phyloP scores from a whole-genome alignment of 2,888 invertebrate genomes.

The Marronus borbonicus region DNA sequence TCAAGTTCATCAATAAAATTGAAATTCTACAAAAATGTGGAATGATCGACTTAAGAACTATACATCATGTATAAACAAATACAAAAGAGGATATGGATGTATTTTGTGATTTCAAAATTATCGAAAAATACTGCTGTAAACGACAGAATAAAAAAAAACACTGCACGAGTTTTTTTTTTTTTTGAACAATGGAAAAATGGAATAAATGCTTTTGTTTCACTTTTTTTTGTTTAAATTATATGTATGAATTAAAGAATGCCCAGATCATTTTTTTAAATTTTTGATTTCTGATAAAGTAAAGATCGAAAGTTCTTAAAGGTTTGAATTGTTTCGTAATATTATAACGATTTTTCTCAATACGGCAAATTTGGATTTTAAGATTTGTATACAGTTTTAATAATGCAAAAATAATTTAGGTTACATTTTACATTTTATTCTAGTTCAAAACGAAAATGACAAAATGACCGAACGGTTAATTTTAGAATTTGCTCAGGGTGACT shows the following conservation, averaged over 20 bases:
- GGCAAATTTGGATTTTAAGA: no score
- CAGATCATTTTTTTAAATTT: not conserved
- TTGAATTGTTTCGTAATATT: no score
- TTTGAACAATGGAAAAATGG: no score
- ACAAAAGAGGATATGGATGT: conserved; percentile 49
- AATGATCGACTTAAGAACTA: conserved; percentile 66
- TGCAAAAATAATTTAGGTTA: no score
- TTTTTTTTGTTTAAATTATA: no score
- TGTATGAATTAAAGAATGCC: not conserved
- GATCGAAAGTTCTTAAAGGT: no score
- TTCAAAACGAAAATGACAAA: no score
- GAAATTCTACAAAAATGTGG: conserved; percentile 66
- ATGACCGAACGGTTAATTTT: no score
- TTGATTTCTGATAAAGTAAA: not conserved
- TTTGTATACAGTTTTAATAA: no score
- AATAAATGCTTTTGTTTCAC: not conserved
- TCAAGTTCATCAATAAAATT: conserved; percentile 61
- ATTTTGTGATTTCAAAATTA: conserved; percentile 28
- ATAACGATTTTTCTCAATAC: no score
- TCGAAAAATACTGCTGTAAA: conserved; percentile 54
- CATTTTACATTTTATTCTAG: no score
- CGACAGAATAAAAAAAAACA: conserved; percentile 20
- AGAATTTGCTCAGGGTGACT: no score
- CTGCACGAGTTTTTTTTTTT: not conserved
- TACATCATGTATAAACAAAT: conserved; percentile 37